phyloP scores from a whole-genome alignment of 2,888 invertebrate species.

The Marronus borbonicus region DNA sequence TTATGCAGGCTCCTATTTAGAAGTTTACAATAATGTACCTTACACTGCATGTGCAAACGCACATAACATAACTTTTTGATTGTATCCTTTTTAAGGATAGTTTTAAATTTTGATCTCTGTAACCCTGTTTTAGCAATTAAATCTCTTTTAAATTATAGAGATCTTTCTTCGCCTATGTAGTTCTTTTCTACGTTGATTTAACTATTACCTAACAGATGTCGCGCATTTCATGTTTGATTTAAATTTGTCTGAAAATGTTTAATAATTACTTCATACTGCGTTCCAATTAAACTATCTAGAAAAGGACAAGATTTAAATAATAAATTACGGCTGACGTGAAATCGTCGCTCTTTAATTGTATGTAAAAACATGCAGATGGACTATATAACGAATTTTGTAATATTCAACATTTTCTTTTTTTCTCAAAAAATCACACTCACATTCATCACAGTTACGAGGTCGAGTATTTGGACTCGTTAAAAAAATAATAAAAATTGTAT shows the following conservation, averaged over 20 bases:
- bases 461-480: background rate
- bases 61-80: too few relatives aligned
- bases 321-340: conserved; percentile 23
- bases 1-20: too few relatives aligned
- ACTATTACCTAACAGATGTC: conserved; percentile 9
- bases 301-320: background rate
- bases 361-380: conserved; percentile 36
- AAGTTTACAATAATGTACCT: too few relatives aligned
- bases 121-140: too few relatives aligned
- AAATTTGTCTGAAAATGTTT: background rate
- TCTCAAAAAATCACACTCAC: conserved; percentile 30
- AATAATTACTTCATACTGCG: background rate
- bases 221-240: background rate
- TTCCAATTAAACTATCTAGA: background rate
- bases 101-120: too few relatives aligned
- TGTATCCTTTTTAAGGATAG: too few relatives aligned
- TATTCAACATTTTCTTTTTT: conserved; percentile 23
- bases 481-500: conserved; percentile 5
- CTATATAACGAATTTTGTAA: conserved; percentile 17
- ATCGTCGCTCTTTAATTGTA: conserved; percentile 15
- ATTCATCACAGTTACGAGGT: conserved; percentile 30
- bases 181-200: background rate
- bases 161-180: background rate
- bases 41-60: too few relatives aligned
- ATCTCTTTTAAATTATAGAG: background rate